These are phyloP conservation scores for Drosophila kohkoa DNA, from an alignment of 1,140 invertebrate species.

Conservation along the genomic window DNA sequence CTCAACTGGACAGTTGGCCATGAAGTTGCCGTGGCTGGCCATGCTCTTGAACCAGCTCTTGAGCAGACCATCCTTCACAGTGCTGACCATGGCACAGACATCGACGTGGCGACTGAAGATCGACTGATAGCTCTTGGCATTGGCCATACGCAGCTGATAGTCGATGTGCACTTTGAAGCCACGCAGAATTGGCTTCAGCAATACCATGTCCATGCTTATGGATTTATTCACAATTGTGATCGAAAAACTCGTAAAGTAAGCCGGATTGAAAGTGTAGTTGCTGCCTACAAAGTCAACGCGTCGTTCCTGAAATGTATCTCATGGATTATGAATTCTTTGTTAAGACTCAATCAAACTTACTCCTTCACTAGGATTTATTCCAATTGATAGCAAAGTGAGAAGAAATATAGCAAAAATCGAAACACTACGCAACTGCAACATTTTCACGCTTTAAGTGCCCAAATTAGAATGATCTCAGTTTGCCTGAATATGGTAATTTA, in stretches of 20 bases:
- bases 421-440: background rate
- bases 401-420: background rate
- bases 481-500: background rate
- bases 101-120: conserved; percentile 60
- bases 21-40: conserved; percentile 58
- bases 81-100: conserved; percentile 56
- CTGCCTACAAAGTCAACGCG: conserved; percentile 40
- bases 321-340: no score
- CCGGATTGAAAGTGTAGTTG: conserved; percentile 48
- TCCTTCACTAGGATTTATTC: background rate
- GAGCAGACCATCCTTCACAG: conserved; percentile 58
- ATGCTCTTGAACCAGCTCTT: conserved; percentile 74
- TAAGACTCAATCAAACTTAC: conserved; percentile 10
- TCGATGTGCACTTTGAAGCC: conserved; percentile 66
- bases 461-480: conserved; percentile 5
- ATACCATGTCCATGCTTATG: conserved; percentile 60
- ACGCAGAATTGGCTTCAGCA: conserved; percentile 44
- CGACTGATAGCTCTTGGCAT: conserved; percentile 69
- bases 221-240: conserved; percentile 38
- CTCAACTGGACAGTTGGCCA: conserved; percentile 63
- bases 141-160: conserved; percentile 62
- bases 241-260: conserved; percentile 65
- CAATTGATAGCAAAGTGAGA: background rate
- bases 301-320: conserved; percentile 49
- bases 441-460: background rate